Conservation (phyloP, 2,888 invertebrate genomes). For the Scaptomyza caliginosa region DNA sequence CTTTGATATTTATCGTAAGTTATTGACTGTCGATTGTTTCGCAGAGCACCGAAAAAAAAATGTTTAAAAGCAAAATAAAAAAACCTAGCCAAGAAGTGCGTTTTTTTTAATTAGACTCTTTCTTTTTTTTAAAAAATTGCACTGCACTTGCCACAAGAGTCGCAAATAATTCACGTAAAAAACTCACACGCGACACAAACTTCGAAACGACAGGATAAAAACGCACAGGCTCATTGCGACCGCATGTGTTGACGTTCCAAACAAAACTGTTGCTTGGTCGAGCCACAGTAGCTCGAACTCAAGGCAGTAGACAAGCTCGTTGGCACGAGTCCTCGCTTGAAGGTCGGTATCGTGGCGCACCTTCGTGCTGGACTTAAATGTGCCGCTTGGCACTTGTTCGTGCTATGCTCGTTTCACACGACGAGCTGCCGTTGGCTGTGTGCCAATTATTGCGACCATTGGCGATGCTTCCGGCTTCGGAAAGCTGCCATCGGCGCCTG, state of each 20-base stretch:
- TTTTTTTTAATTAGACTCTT: background rate
- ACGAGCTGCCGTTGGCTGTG: constrained; percentile 65
- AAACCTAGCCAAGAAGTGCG: background rate
- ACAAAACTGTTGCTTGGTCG: constrained; percentile 68
- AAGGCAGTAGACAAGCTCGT: constrained; percentile 4
- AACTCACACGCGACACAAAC: constrained; percentile 40
- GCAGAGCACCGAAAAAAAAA: constrained; percentile 27
- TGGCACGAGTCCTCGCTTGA: background rate
- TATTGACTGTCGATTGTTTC: constrained; percentile 4
- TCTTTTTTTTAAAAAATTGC: background rate
- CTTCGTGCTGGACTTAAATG: constrained; percentile 20
- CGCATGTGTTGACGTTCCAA: constrained; percentile 73
- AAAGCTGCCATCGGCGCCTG: constrained; percentile 61
- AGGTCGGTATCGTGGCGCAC: constrained; percentile 12
- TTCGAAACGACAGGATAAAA: constrained; percentile 14
- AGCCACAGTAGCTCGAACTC: constrained; percentile 6
- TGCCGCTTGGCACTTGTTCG: constrained; percentile 9
- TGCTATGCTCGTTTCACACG: constrained; percentile 10
- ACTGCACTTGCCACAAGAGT: constrained; percentile 7
- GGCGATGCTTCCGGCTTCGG: constrained; percentile 41
- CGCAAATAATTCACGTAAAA: constrained; percentile 28
- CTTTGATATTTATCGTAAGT: constrained; percentile 16
- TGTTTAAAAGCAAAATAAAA: background rate
- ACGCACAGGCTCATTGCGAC: constrained; percentile 51
- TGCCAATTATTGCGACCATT: constrained; percentile 43